Evolutionary conservation across 2,888 invertebrate genomes (phyloP).

Genomic region (Eurytoma californica): DNA sequence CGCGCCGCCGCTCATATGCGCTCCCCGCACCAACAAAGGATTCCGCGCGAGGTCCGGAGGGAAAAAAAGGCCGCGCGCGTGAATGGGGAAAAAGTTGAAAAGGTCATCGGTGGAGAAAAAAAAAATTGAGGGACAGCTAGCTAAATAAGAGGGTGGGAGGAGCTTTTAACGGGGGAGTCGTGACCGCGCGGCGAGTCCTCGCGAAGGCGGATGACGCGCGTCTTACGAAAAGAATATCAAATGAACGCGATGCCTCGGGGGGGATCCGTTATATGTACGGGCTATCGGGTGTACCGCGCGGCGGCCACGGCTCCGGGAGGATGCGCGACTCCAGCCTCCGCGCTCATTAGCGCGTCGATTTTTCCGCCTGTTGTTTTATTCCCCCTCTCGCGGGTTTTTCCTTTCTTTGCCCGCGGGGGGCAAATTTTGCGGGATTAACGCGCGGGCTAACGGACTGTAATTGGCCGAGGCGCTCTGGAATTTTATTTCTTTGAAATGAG

Average conservation of each 20-base stretch:
- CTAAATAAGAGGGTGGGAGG: not conserved
- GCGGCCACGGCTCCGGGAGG: conserved; percentile 19
- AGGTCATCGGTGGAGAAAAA: conserved; percentile 17
- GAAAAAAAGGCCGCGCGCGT: not conserved
- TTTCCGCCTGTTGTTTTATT: not conserved
- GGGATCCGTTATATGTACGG: conserved; percentile 33
- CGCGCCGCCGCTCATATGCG: not conserved
- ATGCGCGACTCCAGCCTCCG: conserved; percentile 9
- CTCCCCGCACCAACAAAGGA: conserved; percentile 1
- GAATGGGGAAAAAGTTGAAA: conserved; percentile 22
- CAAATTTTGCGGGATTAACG: not conserved
- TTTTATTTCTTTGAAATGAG: not conserved
- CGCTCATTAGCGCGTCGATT: not conserved
- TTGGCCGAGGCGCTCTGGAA: not conserved
- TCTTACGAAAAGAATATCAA: conserved; percentile 70
- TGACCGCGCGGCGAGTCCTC: conserved; percentile 48
- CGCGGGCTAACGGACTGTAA: not conserved
- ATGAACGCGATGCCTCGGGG: conserved; percentile 60
- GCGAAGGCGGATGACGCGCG: conserved; percentile 67
- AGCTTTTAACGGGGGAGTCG: conserved; percentile 42
- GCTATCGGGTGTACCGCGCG: not conserved
- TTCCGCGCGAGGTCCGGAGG: conserved; percentile 10
- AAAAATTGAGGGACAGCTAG: too few relatives aligned
- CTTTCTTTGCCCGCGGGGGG: too few relatives aligned
- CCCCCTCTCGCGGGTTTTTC: not conserved